A percentile compares a stretch with the other conserved stretches of the same genome.
These are phyloP conservation scores for Drosophila limbata DNA, from an alignment of 2,888 invertebrate genomes.

Conservation along the genomic window DNA sequence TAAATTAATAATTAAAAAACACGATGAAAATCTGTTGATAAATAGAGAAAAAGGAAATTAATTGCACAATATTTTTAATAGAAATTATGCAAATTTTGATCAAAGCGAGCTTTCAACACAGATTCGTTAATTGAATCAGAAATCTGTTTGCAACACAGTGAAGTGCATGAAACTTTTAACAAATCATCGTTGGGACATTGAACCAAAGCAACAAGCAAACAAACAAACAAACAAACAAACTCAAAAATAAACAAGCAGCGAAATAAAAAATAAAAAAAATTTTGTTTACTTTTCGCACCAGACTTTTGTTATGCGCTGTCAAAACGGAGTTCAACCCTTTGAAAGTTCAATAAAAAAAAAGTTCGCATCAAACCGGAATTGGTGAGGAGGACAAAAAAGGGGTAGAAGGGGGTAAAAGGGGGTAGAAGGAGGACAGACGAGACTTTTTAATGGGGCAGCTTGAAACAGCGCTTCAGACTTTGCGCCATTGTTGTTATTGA, in stretches of 20 bases:
- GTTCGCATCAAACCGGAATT: conserved; percentile 11
- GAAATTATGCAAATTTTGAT: conserved; percentile 31
- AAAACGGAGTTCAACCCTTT: conserved; percentile 40
- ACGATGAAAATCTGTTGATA: neutral
- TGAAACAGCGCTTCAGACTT: conserved; percentile 41
- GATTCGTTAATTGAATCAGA: conserved; percentile 37
- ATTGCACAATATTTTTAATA: conserved; percentile 10
- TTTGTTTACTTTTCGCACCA: conserved; percentile 43
- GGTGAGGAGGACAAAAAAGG: neutral
- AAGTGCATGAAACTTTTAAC: conserved; percentile 28
- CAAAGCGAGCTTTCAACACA: conserved; percentile 11
- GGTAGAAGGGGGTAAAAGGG: neutral
- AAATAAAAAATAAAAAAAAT: conserved; percentile 11
- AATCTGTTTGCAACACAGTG: conserved; percentile 13
- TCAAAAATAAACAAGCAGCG: conserved; percentile 9
- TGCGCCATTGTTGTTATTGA: conserved; percentile 27
- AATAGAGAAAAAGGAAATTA: conserved; percentile 2
- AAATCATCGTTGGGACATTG: conserved; percentile 44
- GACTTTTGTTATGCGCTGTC: conserved; percentile 39
- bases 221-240: conserved; percentile 16
- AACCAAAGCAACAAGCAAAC: conserved; percentile 36
- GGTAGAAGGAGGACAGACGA: conserved; percentile 27
- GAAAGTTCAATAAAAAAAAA: conserved; percentile 47
- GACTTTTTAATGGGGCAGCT: conserved; percentile 53
- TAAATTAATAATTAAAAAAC: conserved; percentile 8